A percentile compares a stretch with the other conserved stretches of the same genome.
These are phyloP conservation scores for Hypselothyrea guttata DNA, from an alignment of 2,888 invertebrate genomes.

Conservation along the genomic window DNA sequence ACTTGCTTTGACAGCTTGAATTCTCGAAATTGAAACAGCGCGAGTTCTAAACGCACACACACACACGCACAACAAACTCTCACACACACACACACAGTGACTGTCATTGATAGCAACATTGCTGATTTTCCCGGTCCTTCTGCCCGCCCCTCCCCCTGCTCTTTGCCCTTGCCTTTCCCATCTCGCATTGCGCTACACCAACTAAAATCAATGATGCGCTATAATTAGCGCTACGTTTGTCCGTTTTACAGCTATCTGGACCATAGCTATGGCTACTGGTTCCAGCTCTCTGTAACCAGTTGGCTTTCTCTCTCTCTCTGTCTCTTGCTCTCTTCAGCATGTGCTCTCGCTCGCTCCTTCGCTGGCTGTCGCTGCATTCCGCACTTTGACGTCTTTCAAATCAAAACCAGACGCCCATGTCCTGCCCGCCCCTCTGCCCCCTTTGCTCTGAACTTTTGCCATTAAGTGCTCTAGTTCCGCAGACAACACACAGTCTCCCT, in stretches of 20 bases:
- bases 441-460: constrained; percentile 49
- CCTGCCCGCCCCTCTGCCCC: not conserved
- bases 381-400: constrained; percentile 72
- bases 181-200: constrained; percentile 12
- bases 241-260: constrained; percentile 7
- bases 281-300: constrained; percentile 12
- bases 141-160: not conserved
- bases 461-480: constrained; percentile 55
- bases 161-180: not conserved
- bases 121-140: not conserved
- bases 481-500: constrained; percentile 10
- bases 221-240: constrained; percentile 70
- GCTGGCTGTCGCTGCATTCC: constrained; percentile 40
- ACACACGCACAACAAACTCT: constrained; percentile 9
- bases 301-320: constrained; percentile 7
- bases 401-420: constrained; percentile 66
- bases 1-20: constrained; percentile 26
- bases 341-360: constrained; percentile 6
- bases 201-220: constrained; percentile 70
- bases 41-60: constrained; percentile 17
- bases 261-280: not conserved
- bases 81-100: constrained; percentile 27
- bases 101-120: constrained; percentile 62
- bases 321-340: not conserved
- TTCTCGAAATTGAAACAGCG: constrained; percentile 60